Conservation (phyloP, 2,113 vertebrate genomes). For the Chloebia gouldiae region DNA sequence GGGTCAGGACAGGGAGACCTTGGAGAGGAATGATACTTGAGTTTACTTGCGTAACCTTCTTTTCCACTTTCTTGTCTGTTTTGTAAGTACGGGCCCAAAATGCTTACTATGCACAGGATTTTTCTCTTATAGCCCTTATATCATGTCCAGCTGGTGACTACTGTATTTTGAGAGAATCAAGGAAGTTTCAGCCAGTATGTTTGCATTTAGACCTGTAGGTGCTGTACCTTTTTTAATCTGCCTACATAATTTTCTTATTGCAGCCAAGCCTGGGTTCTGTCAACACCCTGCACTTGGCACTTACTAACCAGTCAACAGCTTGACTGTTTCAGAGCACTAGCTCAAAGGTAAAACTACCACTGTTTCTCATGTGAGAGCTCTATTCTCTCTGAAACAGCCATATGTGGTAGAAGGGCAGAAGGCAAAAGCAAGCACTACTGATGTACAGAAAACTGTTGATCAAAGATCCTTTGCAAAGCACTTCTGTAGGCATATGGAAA, state of each 20-base stretch:
- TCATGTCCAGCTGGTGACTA: background rate
- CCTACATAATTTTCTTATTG: background rate
- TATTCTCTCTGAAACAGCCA: background rate
- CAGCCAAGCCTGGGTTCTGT: background rate
- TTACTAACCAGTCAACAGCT: background rate
- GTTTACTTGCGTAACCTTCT: constrained; percentile 40
- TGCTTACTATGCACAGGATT: background rate
- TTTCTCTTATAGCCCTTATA: background rate
- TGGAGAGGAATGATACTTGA: constrained; percentile 60
- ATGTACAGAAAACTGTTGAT: background rate
- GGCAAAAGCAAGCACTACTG: background rate
- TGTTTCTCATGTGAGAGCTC: background rate
- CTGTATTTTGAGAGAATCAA: constrained; percentile 53
- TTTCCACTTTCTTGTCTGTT: background rate
- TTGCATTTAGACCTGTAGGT: background rate
- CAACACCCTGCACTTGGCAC: background rate
- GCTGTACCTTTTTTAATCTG: background rate
- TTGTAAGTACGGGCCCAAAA: constrained; percentile 19
- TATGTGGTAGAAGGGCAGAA: background rate
- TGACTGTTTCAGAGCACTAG: background rate
- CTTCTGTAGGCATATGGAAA: background rate
- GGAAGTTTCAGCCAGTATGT: constrained; percentile 54
- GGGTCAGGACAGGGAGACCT: constrained; percentile 59
- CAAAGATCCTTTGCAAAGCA: background rate
- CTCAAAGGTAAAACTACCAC: background rate